Percentiles rank a stretch among this genome's conserved stretches.
Evolutionary conservation across 2,888 invertebrate genomes (phyloP).

Genomic region (Spatulosminthurus flaviceps): DNA sequence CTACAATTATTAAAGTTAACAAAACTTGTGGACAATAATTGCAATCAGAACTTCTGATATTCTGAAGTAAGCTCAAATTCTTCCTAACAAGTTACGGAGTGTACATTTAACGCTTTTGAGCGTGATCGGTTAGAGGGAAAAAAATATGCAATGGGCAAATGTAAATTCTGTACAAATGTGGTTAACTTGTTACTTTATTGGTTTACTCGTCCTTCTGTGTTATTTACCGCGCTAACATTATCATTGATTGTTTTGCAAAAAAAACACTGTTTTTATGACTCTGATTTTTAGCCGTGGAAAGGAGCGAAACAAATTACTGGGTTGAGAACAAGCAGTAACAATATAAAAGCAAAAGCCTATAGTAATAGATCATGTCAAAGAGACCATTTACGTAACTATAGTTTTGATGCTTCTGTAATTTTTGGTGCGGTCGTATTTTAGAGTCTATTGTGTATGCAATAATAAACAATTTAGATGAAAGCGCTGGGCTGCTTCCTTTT

Average conservation of each 20-base stretch:
- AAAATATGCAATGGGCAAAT: background rate
- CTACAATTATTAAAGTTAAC: background rate
- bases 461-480: conserved; percentile 34
- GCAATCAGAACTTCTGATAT: conserved; percentile 4
- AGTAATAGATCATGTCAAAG: conserved; percentile 4
- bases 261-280: background rate
- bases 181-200: background rate
- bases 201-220: background rate
- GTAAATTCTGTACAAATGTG: conserved; percentile 5
- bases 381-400: conserved; percentile 20
- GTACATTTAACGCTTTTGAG: conserved; percentile 26
- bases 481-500: conserved; percentile 21
- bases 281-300: background rate
- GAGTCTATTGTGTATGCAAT: conserved; percentile 30
- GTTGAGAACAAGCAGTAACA: conserved; percentile 4
- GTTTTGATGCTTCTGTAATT: conserved; percentile 33
- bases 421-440: conserved; percentile 34
- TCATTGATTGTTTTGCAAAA: conserved; percentile 15
- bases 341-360: background rate
- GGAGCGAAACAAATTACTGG: background rate
- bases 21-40: conserved; percentile 8
- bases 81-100: conserved; percentile 36
- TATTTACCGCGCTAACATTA: conserved; percentile 9
- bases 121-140: background rate
- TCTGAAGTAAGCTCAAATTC: background rate